These are phyloP conservation scores for Micrastur ruficollis DNA, from an alignment of 2,797 vertebrate genomes.

Conservation along the genomic window DNA sequence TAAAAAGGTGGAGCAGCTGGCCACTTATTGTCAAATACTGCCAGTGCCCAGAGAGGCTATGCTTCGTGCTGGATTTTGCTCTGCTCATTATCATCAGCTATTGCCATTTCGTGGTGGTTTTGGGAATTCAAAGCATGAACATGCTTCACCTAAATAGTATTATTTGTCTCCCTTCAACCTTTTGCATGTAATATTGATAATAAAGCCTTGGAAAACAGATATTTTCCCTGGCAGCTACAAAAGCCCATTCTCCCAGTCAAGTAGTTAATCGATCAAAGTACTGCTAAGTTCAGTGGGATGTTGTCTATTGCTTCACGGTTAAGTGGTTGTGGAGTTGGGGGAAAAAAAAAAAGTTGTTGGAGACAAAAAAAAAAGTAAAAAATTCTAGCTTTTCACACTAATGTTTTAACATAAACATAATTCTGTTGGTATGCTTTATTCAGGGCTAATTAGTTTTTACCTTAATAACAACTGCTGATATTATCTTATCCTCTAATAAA, in stretches of 20 bases:
- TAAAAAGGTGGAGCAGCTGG: background rate
- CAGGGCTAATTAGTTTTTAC: background rate
- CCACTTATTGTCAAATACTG: background rate
- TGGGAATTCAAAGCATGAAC: background rate
- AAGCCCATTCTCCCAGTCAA: background rate
- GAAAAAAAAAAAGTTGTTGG: background rate
- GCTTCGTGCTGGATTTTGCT: background rate
- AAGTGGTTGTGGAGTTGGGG: accelerated
- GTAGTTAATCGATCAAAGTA: too few relatives aligned
- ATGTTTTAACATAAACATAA: background rate
- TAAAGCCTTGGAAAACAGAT: background rate
- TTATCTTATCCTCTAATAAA: background rate
- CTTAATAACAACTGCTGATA: background rate
- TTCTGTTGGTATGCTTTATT: background rate
- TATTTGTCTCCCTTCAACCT: background rate
- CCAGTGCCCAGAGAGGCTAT: background rate
- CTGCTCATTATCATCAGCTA: background rate
- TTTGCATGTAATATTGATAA: background rate
- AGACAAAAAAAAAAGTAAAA: background rate
- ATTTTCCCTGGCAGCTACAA: background rate
- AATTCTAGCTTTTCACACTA: background rate
- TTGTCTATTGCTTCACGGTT: background rate
- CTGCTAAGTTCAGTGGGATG: background rate
- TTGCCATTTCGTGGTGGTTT: background rate
- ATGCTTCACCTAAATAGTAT: background rate